phyloP scores from a whole-genome alignment of 1,140 invertebrate genomes.

The Sitobion miscanthi region DNA sequence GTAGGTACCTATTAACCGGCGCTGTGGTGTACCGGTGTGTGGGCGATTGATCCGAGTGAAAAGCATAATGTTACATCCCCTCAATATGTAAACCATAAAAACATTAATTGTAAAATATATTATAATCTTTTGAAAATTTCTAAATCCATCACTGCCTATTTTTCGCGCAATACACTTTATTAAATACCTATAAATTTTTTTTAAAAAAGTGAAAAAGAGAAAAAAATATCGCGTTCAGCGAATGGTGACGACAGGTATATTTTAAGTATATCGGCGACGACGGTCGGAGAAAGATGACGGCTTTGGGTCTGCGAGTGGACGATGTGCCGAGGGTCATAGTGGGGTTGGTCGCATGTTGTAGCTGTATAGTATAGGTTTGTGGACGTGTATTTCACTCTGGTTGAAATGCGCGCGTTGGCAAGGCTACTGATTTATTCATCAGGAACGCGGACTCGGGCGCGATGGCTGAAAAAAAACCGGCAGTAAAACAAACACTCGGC shows the following conservation, averaged over 20 bases:
- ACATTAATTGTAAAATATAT: neutral
- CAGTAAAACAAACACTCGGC: neutral
- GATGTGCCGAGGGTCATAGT: neutral
- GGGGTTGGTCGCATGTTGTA: neutral
- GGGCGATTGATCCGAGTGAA: too few relatives aligned
- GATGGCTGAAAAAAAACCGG: neutral
- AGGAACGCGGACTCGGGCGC: neutral
- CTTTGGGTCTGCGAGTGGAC: neutral
- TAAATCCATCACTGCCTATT: neutral
- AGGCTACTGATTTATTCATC: constrained; percentile 37
- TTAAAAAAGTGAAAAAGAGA: too few relatives aligned
- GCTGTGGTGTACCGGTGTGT: too few relatives aligned
- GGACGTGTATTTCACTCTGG: neutral
- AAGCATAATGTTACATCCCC: too few relatives aligned
- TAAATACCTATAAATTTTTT: neutral
- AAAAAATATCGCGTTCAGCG: neutral
- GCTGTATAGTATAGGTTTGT: neutral
- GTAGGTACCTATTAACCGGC: too few relatives aligned
- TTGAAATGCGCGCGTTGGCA: too few relatives aligned
- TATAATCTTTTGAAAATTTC: neutral
- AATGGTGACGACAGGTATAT: neutral
- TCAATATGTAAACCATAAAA: neutral
- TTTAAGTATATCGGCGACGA: neutral
- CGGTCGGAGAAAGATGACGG: neutral
- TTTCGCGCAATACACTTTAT: neutral